phyloP scores from a whole-genome alignment of 2,113 vertebrate genomes.

The Pachycephala philippinensis region DNA sequence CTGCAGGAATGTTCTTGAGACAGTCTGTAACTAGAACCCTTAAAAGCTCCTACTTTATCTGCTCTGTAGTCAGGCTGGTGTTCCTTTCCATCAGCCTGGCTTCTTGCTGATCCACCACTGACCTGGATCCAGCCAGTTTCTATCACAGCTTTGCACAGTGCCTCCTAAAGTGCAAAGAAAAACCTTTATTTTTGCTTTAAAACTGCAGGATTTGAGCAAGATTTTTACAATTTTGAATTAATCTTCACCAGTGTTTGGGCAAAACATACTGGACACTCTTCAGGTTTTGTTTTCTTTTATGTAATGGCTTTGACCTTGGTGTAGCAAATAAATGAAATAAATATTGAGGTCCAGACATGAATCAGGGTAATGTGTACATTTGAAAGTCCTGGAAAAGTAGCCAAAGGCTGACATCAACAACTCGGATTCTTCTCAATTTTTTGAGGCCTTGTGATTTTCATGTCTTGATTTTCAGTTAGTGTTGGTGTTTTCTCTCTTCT shows the following conservation, averaged over 20 bases:
- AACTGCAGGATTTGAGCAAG: neutral
- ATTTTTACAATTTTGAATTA: neutral
- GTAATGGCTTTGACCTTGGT: neutral
- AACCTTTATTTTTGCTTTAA: neutral
- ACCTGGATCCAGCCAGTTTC: neutral
- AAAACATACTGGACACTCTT: neutral
- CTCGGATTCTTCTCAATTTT: neutral
- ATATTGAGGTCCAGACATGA: neutral
- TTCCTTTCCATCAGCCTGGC: neutral
- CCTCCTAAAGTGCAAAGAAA: neutral
- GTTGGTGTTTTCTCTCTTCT: neutral
- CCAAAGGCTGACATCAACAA: neutral
- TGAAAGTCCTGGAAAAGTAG: neutral
- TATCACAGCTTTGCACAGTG: neutral
- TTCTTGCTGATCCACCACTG: neutral
- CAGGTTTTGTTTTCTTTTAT: neutral
- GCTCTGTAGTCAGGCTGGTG: neutral
- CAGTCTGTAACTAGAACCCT: neutral
- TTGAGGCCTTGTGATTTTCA: rapidly evolving
- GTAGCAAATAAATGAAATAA: neutral
- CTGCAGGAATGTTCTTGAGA: neutral
- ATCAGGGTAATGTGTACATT: neutral
- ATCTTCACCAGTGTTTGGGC: neutral
- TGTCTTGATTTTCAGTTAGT: neutral
- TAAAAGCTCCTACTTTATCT: neutral